Conservation (phyloP, 2,888 invertebrate species). For the Meiosimyza platycephala region DNA sequence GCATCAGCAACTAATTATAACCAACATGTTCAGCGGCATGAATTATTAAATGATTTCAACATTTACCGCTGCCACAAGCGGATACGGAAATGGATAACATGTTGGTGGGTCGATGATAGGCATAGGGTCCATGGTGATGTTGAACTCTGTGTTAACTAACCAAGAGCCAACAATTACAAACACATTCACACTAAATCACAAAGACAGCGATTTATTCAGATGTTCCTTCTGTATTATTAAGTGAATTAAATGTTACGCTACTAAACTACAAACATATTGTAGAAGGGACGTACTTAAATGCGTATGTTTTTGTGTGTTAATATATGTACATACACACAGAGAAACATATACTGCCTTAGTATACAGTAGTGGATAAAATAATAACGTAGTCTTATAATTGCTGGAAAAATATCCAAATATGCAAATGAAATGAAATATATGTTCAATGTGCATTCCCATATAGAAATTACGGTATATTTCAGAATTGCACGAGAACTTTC, state of each 20-base stretch:
- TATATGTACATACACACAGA: too few relatives aligned
- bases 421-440: too few relatives aligned
- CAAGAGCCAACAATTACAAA: neutral
- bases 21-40: neutral
- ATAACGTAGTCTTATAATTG: too few relatives aligned
- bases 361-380: too few relatives aligned
- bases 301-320: neutral
- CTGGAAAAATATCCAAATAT: too few relatives aligned
- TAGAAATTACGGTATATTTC: too few relatives aligned
- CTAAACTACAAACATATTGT: neutral
- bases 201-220: neutral
- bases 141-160: neutral
- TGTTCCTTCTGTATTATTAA: conserved; percentile 1
- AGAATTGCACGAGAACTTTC: too few relatives aligned
- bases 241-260: conserved; percentile 15
- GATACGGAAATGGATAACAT: conserved; percentile 10
- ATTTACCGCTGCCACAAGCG: conserved; percentile 5
- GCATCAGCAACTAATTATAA: neutral
- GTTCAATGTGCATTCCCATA: too few relatives aligned
- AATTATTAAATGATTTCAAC: conserved; percentile 1
- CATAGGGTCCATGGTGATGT: neutral
- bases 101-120: neutral
- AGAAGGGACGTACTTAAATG: neutral
- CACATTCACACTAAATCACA: conserved; percentile 5
- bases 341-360: too few relatives aligned